Evolutionary conservation across 2,888 invertebrate genomes (phyloP).

Genomic region (Drosophila fulvimacula): DNA sequence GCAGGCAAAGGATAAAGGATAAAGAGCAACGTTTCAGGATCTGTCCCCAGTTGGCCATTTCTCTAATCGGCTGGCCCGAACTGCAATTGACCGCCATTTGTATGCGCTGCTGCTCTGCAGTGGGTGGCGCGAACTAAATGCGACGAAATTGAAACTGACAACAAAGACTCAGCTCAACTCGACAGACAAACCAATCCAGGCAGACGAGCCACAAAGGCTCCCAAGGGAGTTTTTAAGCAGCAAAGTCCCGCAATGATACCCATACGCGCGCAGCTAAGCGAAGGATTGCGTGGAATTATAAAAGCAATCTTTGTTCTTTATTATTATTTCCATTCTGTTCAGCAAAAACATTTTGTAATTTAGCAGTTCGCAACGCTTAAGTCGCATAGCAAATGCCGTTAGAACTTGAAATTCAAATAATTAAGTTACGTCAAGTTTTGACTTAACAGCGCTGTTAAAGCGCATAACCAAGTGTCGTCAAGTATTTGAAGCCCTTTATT

Average conservation of each 20-base stretch:
- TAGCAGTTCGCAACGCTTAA: neutral
- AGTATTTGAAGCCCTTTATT: no score
- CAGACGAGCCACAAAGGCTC: slow-evolving; percentile 51
- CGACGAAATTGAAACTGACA: slow-evolving; percentile 70
- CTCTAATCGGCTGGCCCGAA: slow-evolving; percentile 48
- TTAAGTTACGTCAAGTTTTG: neutral
- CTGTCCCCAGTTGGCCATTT: slow-evolving; percentile 33
- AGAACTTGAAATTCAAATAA: neutral
- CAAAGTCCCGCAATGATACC: slow-evolving; percentile 35
- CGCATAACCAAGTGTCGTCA: no score
- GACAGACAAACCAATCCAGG: slow-evolving; percentile 22
- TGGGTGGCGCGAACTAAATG: slow-evolving; percentile 47
- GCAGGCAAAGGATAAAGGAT: no score
- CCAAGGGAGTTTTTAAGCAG: slow-evolving; percentile 60
- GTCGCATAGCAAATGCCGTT: neutral
- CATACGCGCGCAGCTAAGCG: slow-evolving; percentile 10
- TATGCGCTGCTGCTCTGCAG: slow-evolving; percentile 65
- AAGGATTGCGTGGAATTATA: slow-evolving; percentile 1
- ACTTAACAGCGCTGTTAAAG: neutral
- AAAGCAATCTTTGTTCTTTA: neutral
- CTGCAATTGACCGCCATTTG: slow-evolving; percentile 63
- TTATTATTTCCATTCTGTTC: neutral
- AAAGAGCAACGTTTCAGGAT: slow-evolving; percentile 2
- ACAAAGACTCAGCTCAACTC: slow-evolving; percentile 15
- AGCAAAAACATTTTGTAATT: neutral